Base-by-base conservation (phyloP, 2,113 vertebrate species). In the Ageneiosus marmoratus region DNA sequence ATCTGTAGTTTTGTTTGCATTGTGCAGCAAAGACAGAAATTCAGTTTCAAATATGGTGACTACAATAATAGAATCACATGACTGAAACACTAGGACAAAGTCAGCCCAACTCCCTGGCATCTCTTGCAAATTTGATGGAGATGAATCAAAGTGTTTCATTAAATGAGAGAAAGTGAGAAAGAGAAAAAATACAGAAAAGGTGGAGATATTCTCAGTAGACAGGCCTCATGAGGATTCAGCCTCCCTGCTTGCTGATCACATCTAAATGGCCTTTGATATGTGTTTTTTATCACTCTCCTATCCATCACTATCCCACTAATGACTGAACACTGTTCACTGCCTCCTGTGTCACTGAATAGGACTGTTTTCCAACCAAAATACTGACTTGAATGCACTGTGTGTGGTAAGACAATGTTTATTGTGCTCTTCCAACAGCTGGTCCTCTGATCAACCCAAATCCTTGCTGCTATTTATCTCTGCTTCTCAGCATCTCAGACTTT, bases 191-290 rank as follows among this genome's bases (percentile, higher is more conserved):
- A 32, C 50, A n/a, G 70, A 79, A 70, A 27, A 84, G 58, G 69
- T 84, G 76, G 46, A 65, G 22, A 44, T 44, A 70, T 73, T 73
- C 69, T 48, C 69, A 73, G 37, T 37, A 44, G 67, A 46, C 37
- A 46, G 67, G 22, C 37, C 24, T 70, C 37, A 70, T 15, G 37
- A 46, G 67, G 67, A 70, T n/a, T 46, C 22, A 70, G 67, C 22
- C 41, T 70, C 67, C 22, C 67, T 70, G 41, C 67, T 70, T 44
- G 37, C 37, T 46, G 22, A 70, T 70, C 67, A 50, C n/a, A 50
- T 73, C 13, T 84, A 88, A 89, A 89, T 85, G 74, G 48, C 32
- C 10, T 89, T 88, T 84, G 79, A 88, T 87, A 83, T 44, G 78
- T 82, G 46, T 81, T 70, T 53, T 41, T 70, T 46, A 24, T 70